phyloP scores from a whole-genome alignment of 1,140 invertebrate genomes.

The Drosophila erecta region DNA sequence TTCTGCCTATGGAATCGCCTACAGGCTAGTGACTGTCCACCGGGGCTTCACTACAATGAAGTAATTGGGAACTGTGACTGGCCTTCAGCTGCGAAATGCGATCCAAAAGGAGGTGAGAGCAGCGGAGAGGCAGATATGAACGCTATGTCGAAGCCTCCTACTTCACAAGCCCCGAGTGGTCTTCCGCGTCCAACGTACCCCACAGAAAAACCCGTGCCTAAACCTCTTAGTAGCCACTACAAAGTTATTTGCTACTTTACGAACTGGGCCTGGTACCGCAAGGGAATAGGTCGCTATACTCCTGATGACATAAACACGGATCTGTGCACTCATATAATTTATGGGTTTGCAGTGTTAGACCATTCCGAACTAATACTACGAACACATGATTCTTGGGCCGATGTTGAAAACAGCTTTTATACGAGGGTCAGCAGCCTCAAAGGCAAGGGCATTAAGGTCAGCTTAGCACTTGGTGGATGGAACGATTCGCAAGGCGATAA shows the following conservation, averaged over 20 bases:
- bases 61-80: slow-evolving; percentile 90
- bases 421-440: slow-evolving; percentile 92
- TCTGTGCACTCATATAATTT: slow-evolving; percentile 96
- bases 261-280: slow-evolving; percentile 97
- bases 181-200: slow-evolving; percentile 77
- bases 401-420: slow-evolving; percentile 94
- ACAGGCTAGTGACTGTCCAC: slow-evolving; percentile 89
- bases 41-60: slow-evolving; percentile 92
- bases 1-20: slow-evolving; percentile 92
- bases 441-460: slow-evolving; percentile 92
- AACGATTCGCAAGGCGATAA: slow-evolving; percentile 95
- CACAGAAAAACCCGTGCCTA: slow-evolving; percentile 78
- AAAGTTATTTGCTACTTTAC: slow-evolving; percentile 96
- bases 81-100: slow-evolving; percentile 90
- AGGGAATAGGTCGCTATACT: slow-evolving; percentile 91
- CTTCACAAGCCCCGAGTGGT: slow-evolving; percentile 55
- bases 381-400: slow-evolving; percentile 95
- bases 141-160: slow-evolving; percentile 47
- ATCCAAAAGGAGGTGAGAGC: slow-evolving; percentile 37
- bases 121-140: background rate
- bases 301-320: slow-evolving; percentile 94
- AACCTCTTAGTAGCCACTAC: slow-evolving; percentile 86
- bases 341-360: slow-evolving; percentile 95
- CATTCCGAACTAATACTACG: slow-evolving; percentile 90
- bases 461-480: slow-evolving; percentile 94